Evolutionary conservation across 2,113 vertebrate genomes (phyloP), one percentile per base, ranked within the genome.

Genomic region (Cnemophilus loriae): DNA sequence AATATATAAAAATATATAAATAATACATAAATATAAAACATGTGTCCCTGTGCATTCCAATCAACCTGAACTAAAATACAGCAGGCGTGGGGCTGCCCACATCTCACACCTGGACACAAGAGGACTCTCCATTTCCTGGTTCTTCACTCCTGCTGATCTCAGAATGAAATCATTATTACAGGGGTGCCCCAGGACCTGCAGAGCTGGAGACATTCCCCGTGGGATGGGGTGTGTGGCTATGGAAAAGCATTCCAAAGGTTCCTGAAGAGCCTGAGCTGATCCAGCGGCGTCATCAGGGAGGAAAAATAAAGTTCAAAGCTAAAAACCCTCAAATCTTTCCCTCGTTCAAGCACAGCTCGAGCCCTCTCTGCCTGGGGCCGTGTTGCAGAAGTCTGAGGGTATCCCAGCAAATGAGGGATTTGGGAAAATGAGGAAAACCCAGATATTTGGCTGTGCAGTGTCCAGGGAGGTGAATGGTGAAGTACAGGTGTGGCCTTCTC

Each of bases 351-450:
- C 41, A 30, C n/a, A 16, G 26, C 13, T 50, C 3, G 6, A 70
- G 49, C 21, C 39, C 47, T 52, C 24, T 56, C 14, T 46, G n/a
- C 21, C 13, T 2, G 22, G 24, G 37, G 56, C 44, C 10, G 1
- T 20, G 26, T 1, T 28, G 35, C 5, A 0, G 1, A 23, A 57
- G 6, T 7, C 10, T 27, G 63, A 61, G n/a, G n/a, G n/a, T 33
- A 8, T 6, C 50, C 73, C 57, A 61, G 57, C 23, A 32, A 47
- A 65, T 7, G n/a, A 35, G 27, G 17, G 39, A 44, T 41, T 73
- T 52, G 68, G 47, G 35, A 32, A 41, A 39, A 39, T 1, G 7
- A 52, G 35, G 35, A 16, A 57, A 47, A 2, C 14, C 24, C 41
- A 6, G 3, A 17, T 3, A 1, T 47, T n/a, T 68, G 22, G 33